Conservation (phyloP, 2,888 invertebrate genomes). For the Heteromyza rotundicornis region DNA sequence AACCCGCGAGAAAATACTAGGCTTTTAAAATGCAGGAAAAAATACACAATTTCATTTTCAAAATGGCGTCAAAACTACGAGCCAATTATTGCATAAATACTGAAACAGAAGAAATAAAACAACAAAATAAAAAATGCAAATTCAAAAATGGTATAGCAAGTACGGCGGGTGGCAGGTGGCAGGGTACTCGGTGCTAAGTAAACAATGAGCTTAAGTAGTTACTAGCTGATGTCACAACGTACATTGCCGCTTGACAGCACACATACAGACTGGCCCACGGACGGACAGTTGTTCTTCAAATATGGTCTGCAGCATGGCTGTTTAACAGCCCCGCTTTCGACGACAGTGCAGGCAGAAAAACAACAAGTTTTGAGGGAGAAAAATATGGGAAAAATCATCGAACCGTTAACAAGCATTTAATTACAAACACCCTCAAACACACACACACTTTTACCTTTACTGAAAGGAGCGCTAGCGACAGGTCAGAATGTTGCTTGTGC, state of each 20-base stretch:
- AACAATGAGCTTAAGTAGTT: neutral
- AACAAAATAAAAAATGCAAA: slow-evolving; percentile 28
- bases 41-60: slow-evolving; percentile 50
- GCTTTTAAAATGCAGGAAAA: slow-evolving; percentile 31
- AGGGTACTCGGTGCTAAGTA: neutral
- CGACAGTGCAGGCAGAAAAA: slow-evolving; percentile 10
- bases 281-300: too few relatives aligned
- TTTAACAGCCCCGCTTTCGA: neutral
- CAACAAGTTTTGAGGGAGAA: slow-evolving; percentile 14
- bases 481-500: too few relatives aligned
- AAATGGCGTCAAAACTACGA: slow-evolving; percentile 53
- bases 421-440: slow-evolving; percentile 43
- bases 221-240: neutral
- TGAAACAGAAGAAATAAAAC: too few relatives aligned
- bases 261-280: neutral
- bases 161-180: neutral
- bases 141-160: neutral
- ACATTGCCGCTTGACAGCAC: slow-evolving; percentile 1
- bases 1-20: too few relatives aligned
- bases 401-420: slow-evolving; percentile 61
- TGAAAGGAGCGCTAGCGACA: too few relatives aligned
- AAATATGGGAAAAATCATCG: slow-evolving; percentile 48
- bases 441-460: too few relatives aligned
- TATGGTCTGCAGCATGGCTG: neutral
- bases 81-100: too few relatives aligned